Base-by-base conservation (phyloP, 2,113 vertebrate genomes). In the Sisor rabdophorus region DNA sequence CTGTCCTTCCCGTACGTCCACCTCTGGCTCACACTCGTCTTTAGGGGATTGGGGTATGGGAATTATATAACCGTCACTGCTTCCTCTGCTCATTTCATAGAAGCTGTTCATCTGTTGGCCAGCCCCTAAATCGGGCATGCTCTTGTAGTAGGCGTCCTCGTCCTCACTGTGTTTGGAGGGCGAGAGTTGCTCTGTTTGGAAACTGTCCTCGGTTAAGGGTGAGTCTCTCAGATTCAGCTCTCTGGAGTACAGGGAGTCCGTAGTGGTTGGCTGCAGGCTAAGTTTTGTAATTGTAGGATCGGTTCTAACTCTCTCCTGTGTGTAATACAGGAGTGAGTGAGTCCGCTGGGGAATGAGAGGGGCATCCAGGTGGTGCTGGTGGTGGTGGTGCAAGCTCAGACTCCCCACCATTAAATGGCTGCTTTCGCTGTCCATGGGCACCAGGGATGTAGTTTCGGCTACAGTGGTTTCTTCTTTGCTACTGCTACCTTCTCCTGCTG, bases 151-250 rank as follows among this genome's bases (percentile, higher is more conserved):
- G 92, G 97, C 91, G 85, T 99, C 97, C 89, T 98, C 96, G 1
- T 89, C 96, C 75, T 96, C 96, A 11, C 96, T 98, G 87, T 90
- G 91, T 86, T 95, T 93, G 81, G 95, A 96, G 32, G 97, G 95
- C 79, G 96, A 98, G 78, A 98, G 92, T 84, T 99, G 96, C 86
- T 98, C 95, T 84, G 1, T 97, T 94, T 0, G 95, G 26, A 74
- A 95, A 90, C 95, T 94, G 92, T 94, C 98, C 92, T 98, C 95
- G 12, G 91, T 94, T 10, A 87, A 93, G 0, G 95, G 97, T 89
- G 96, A 98, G 96, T 99, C 97, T 92, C 92, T 96, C 75, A 99
- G 93, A 82, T 98, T 98, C 87, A 96, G 96, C 96, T 98, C 98
- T 90, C 97, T 98, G 71, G 97, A 98, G 87, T 99, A 98, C 36